Evolutionary conservation across 1,140 invertebrate species (phyloP).

Genomic region (Formica selysi): DNA sequence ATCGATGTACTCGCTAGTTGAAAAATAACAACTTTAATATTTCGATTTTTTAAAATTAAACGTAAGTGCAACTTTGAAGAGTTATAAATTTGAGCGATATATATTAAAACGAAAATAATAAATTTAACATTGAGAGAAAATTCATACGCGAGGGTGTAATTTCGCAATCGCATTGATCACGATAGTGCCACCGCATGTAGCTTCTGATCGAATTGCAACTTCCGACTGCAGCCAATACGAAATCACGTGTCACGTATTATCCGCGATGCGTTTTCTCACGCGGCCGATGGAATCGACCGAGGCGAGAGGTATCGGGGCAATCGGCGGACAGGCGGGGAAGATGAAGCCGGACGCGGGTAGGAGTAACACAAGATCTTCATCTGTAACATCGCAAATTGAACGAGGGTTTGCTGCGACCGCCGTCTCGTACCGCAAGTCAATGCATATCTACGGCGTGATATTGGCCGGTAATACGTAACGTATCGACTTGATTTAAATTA

Average conservation of each 20-base stretch:
- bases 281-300: constrained; percentile 63
- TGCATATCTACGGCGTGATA: constrained; percentile 76
- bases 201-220: constrained; percentile 70
- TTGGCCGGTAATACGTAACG: constrained; percentile 68
- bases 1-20: background rate
- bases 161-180: constrained; percentile 55
- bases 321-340: constrained; percentile 60
- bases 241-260: constrained; percentile 76
- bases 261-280: constrained; percentile 76
- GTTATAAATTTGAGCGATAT: background rate
- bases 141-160: constrained; percentile 36
- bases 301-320: constrained; percentile 62
- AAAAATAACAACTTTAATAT: background rate
- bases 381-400: constrained; percentile 84
- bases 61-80: background rate
- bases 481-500: constrained; percentile 76
- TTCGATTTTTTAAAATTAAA: background rate
- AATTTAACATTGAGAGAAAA: constrained; percentile 19
- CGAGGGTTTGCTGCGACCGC: constrained; percentile 82
- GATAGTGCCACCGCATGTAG: constrained; percentile 69
- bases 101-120: constrained; percentile 1
- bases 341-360: constrained; percentile 43
- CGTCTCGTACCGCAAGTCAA: constrained; percentile 82
- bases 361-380: constrained; percentile 78
- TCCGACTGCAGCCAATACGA: constrained; percentile 62